Base-by-base conservation (phyloP, 2,113 vertebrate genomes). In the Acanthochromis polyacanthus region DNA sequence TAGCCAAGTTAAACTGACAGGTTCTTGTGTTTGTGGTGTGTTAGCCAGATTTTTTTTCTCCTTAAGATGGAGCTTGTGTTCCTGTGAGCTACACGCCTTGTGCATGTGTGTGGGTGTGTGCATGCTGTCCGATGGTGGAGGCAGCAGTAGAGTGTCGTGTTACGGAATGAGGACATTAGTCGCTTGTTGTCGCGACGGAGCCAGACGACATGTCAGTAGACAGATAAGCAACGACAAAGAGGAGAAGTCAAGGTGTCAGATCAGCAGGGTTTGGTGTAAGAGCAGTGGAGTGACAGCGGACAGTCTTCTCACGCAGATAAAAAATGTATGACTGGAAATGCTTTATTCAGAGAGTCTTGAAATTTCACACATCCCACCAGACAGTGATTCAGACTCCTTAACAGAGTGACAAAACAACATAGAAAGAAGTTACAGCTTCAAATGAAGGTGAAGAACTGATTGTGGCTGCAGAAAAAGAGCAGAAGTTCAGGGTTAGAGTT, bases 141-240 rank as follows among this genome's bases (percentile, higher is more conserved):
- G 23, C 67, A 4, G 51, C 71, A 32, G 52, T 19, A 6, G 2
- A 46, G 83, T 79, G 81, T 88, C 74, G 25, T 63, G 78, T 85
- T 79, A 75, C 71, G 4, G 40, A 77, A 69, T 2, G 3, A 56
- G 20, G 46, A 72, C 57, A 75, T 80, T 55, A 64, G 60, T 58
- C 53, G 59, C 61, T 36, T 59, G 58, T 43, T 38, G 55, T 67
- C 32, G 17, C 46, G 23, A 36, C 22, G 70, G 73, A 83, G 82
- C 59, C 68, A 69, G 78, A 82, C 48, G 3, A 74, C 69, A 58
- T 50, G 38, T 9, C 51, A 15, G 62, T 84, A 75, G 82, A 85
- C 53, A 51, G 61, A 81, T 80, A 28, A 78, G 64, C 28, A 43
- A 50, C 7, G 32, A 71, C 65, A 50, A 48, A 74, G 51, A 46